These are phyloP conservation scores for Xenopus laevis DNA, from an alignment of 2,113 vertebrate species.

Conservation along the genomic window DNA sequence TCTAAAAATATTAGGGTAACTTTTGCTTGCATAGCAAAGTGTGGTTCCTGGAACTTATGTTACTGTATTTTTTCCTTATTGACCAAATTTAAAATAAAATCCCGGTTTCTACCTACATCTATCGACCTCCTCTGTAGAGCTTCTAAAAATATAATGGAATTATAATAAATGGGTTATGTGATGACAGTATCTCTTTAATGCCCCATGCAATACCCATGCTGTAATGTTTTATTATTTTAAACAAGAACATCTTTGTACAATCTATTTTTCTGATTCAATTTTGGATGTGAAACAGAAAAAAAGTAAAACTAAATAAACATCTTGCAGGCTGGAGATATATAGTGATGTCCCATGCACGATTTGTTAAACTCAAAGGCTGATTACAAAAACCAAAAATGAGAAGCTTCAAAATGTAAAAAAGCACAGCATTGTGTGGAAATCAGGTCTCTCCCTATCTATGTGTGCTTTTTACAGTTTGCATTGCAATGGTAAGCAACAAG, in stretches of 20 bases:
- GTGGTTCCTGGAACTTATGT: too few species aligned
- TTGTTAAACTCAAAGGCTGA: conserved; percentile 76
- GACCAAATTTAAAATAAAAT: too few species aligned
- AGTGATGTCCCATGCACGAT: conserved; percentile 83
- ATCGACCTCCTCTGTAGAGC: too few species aligned
- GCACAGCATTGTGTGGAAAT: conserved; percentile 52
- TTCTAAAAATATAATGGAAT: conserved; percentile 34
- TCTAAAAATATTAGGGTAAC: too few species aligned
- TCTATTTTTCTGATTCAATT: conserved; percentile 25
- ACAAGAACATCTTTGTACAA: neutral
- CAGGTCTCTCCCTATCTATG: conserved; percentile 58
- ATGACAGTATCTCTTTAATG: conserved; percentile 47
- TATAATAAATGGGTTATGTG: conserved; percentile 22
- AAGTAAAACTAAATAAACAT: conserved; percentile 56
- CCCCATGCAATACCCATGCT: conserved; percentile 47
- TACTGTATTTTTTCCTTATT: too few species aligned
- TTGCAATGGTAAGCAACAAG: conserved; percentile 54
- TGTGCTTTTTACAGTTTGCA: conserved; percentile 65
- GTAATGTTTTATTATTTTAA: conserved; percentile 46
- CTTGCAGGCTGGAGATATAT: conserved; percentile 65
- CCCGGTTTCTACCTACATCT: too few species aligned
- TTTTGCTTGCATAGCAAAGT: too few species aligned
- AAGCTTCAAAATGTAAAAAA: conserved; percentile 52
- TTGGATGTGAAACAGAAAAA: conserved; percentile 55
- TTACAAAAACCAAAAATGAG: conserved; percentile 58